Percentiles rank a stretch among this genome's conserved stretches.
Conservation (phyloP, 2,797 vertebrate species). For the Melanotaenia nigrans region DNA sequence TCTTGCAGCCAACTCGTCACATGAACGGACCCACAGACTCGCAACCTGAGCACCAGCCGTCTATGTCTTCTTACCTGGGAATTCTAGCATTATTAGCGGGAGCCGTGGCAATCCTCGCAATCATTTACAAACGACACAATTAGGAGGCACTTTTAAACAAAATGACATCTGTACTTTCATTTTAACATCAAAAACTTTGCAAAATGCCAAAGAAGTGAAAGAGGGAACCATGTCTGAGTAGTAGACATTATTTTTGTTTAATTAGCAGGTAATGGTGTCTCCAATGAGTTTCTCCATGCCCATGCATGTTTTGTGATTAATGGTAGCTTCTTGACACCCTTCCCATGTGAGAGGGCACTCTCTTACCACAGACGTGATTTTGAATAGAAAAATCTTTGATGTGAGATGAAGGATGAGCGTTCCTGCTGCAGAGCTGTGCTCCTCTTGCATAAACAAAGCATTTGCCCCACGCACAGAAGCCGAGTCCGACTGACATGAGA, state of each 20-base stretch:
- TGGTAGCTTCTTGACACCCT: conserved; percentile 55
- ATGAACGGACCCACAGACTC: conserved; percentile 67
- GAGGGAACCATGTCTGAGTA: conserved; percentile 44
- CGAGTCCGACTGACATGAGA: conserved; percentile 18
- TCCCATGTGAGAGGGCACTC: conserved; percentile 40
- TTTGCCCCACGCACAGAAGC: conserved; percentile 12
- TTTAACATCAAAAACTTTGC: conserved; percentile 67
- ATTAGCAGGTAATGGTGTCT: conserved; percentile 40
- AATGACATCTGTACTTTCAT: conserved; percentile 24
- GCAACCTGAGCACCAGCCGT: conserved; percentile 48
- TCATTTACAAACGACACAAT: conserved; percentile 66
- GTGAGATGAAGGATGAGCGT: conserved; percentile 31
- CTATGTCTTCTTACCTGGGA: conserved; percentile 43
- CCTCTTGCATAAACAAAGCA: conserved; percentile 28
- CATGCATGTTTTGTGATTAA: conserved; percentile 45
- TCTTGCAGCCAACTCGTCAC: conserved; percentile 61
- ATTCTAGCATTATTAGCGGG: conserved; percentile 42
- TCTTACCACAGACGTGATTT: conserved; percentile 39
- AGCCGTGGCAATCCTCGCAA: conserved; percentile 24
- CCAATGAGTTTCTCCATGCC: conserved; percentile 37
- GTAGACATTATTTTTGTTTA: conserved; percentile 42
- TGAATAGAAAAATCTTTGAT: conserved; percentile 24
- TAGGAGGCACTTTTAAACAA: conserved; percentile 66
- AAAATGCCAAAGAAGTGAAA: conserved; percentile 70
- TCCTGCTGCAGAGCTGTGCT: conserved; percentile 51